Evolutionary conservation across 2,113 vertebrate species (phyloP).

Genomic region (Pangasianodon hypophthalmus): DNA sequence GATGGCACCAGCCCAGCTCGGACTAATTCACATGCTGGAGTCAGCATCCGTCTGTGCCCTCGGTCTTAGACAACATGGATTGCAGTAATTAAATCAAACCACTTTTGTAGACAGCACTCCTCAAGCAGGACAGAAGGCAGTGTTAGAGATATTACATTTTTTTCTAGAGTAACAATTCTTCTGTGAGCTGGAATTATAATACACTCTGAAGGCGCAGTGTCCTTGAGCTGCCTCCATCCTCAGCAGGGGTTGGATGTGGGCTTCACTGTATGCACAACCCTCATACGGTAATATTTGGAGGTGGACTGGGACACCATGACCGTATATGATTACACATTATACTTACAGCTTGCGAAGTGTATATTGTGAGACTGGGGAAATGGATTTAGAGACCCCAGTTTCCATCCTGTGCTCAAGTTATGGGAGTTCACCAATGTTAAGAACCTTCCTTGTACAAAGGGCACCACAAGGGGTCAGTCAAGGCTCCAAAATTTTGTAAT

Average conservation of each 20-base stretch:
- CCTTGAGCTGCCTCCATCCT: conserved; percentile 39
- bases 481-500: conserved; percentile 20
- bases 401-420: conserved; percentile 41
- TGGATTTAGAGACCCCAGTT: conserved; percentile 38
- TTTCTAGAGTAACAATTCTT: conserved; percentile 15
- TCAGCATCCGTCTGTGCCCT: conserved; percentile 35
- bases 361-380: not conserved
- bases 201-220: conserved; percentile 8
- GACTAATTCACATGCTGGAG: conserved; percentile 52
- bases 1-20: conserved; percentile 42
- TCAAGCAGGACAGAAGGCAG: conserved; percentile 20
- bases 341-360: not conserved
- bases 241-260: not conserved
- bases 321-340: not conserved
- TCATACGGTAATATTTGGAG: not conserved
- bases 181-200: conserved; percentile 1
- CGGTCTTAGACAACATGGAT: conserved; percentile 34
- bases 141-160: conserved; percentile 18
- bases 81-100: conserved; percentile 55
- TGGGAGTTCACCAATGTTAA: not conserved
- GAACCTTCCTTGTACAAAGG: not conserved
- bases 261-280: not conserved
- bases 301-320: not conserved
- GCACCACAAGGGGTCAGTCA: conserved; percentile 39
- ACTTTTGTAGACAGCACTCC: conserved; percentile 26